These are phyloP conservation scores for Gymnothorax javanicus DNA, from an alignment of 2,797 vertebrate species.

Conservation along the genomic window DNA sequence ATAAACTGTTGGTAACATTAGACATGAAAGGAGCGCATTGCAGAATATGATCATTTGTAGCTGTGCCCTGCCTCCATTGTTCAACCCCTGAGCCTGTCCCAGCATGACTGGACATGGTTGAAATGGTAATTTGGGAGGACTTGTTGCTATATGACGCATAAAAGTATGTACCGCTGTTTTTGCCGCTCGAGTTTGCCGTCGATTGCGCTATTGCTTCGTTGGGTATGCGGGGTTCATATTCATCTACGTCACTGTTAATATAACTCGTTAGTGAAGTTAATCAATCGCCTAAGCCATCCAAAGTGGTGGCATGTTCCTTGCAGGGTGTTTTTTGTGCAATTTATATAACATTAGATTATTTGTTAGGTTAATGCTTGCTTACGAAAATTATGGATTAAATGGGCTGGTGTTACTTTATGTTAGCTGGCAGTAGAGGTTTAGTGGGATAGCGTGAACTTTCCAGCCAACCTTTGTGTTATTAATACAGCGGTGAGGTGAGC, in stretches of 20 bases:
- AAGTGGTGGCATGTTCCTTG: neutral
- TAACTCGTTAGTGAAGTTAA: neutral
- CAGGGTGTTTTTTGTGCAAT: neutral
- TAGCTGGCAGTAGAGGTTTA: too few relatives aligned
- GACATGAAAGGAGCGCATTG: neutral
- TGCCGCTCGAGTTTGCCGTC: neutral
- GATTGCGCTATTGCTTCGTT: neutral
- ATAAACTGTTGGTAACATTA: neutral
- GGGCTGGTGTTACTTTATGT: too few relatives aligned
- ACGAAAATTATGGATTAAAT: too few relatives aligned
- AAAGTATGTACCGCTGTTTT: neutral
- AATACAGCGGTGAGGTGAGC: too few relatives aligned
- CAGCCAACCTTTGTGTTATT: too few relatives aligned
- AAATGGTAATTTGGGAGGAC: constrained; percentile 36
- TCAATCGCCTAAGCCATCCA: neutral
- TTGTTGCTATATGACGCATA: neutral
- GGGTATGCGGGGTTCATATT: neutral
- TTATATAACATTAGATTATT: neutral
- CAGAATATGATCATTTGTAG: neutral
- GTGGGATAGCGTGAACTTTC: too few relatives aligned
- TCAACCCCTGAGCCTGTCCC: constrained; percentile 36
- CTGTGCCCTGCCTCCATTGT: constrained; percentile 36
- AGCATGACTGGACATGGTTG: constrained; percentile 39
- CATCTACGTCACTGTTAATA: neutral
- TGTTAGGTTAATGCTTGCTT: too few relatives aligned